Evolutionary conservation across 2,888 invertebrate genomes (phyloP).

Genomic region (Lomographa bimaculata): DNA sequence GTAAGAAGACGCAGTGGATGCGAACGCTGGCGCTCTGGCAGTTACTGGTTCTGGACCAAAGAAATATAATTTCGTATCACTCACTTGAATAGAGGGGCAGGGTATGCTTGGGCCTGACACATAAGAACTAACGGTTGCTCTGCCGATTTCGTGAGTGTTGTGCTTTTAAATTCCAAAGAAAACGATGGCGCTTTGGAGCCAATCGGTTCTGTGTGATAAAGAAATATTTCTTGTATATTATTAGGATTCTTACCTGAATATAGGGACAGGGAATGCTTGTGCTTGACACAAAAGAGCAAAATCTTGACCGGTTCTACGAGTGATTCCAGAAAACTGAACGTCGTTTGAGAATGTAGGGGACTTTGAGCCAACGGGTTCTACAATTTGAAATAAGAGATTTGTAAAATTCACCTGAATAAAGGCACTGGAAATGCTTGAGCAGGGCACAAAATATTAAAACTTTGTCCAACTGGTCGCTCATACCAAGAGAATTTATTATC

Average conservation of each 20-base stretch:
- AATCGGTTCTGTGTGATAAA: constrained; percentile 79
- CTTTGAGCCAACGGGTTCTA: constrained; percentile 88
- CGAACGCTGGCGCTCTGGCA: constrained; percentile 77
- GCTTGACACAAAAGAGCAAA: constrained; percentile 90
- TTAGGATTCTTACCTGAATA: constrained; percentile 69
- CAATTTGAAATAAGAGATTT: constrained; percentile 55
- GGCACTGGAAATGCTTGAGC: constrained; percentile 89
- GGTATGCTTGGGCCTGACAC: constrained; percentile 88
- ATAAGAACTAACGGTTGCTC: constrained; percentile 83
- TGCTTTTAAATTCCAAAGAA: constrained; percentile 82
- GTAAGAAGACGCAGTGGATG: constrained; percentile 77
- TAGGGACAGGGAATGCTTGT: constrained; percentile 89
- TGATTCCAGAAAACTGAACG: constrained; percentile 87
- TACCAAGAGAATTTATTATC: constrained; percentile 85
- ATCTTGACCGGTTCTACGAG: constrained; percentile 84
- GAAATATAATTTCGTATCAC: constrained; percentile 44
- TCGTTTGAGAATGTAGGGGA: constrained; percentile 88
- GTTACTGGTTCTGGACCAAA: constrained; percentile 76
- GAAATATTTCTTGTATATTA: constrained; percentile 5
- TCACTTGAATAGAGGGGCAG: constrained; percentile 88
- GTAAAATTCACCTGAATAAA: constrained; percentile 85
- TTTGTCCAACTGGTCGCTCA: constrained; percentile 76
- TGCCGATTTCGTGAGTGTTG: constrained; percentile 81
- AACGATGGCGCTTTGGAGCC: constrained; percentile 85
- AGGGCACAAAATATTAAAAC: constrained; percentile 82